These are phyloP conservation scores for Lophius piscatorius DNA, from an alignment of 2,113 vertebrate species.

Conservation along the genomic window DNA sequence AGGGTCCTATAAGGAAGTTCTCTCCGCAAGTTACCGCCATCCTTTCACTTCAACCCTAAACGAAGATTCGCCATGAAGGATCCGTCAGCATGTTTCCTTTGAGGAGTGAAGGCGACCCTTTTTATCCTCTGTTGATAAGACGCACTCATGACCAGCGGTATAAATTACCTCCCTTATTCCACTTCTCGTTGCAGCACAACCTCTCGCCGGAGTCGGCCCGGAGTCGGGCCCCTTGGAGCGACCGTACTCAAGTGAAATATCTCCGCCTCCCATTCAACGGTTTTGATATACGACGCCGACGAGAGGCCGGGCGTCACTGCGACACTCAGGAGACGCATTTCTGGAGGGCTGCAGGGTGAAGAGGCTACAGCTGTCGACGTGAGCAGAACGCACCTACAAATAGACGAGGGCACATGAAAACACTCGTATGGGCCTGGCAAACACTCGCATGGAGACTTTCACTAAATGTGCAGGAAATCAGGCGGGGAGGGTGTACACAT, in stretches of 20 bases:
- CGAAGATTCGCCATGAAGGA: too few relatives aligned
- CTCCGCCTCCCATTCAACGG: constrained; percentile 63
- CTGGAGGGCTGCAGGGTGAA: constrained; percentile 66
- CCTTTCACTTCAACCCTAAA: too few relatives aligned
- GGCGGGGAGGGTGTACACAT: constrained; percentile 45
- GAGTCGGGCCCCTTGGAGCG: not conserved
- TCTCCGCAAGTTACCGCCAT: too few relatives aligned
- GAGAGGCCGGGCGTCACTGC: constrained; percentile 63
- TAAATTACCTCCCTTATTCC: constrained; percentile 52
- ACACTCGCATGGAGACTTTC: constrained; percentile 25
- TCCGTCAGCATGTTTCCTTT: too few relatives aligned
- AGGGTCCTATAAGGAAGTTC: too few relatives aligned
- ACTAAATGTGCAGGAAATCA: constrained; percentile 70
- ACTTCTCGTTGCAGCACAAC: constrained; percentile 27
- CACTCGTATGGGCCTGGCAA: constrained; percentile 35
- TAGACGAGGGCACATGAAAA: not conserved
- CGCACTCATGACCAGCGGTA: constrained; percentile 45
- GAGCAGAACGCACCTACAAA: constrained; percentile 53
- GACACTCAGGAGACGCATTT: constrained; percentile 65
- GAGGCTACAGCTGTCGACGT: constrained; percentile 80
- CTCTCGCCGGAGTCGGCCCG: constrained; percentile 24
- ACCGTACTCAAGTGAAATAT: constrained; percentile 64
- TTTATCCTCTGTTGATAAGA: constrained; percentile 6
- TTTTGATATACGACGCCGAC: constrained; percentile 61
- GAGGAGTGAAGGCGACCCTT: too few relatives aligned